Base-by-base conservation (phyloP, 2,797 vertebrate genomes). In the Enteromius argenteus region DNA sequence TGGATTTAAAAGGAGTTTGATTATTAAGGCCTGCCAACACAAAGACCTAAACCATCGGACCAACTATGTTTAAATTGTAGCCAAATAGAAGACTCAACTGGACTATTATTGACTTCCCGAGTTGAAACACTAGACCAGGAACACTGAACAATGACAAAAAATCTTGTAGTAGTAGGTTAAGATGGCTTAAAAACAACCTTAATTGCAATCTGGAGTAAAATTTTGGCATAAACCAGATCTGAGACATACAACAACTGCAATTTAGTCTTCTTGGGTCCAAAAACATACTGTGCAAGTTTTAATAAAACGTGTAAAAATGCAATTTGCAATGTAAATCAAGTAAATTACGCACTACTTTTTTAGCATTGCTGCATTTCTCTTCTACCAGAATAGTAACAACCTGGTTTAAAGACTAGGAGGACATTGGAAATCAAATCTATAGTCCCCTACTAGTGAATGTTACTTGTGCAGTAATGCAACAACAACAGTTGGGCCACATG, bases 1-100 rank as follows among this genome's bases (percentile, higher is more conserved):
- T 79, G 88, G 88, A 91, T 92, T 90, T 90, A 80, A 88, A 90
- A 85, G 84, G 30, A 86, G 89, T 86, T 80, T 73, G 73, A 90
- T 86, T 88, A 83, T 77, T 53, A 80, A 89, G 76, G 71, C 49
- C 67, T 46, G 81, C 71, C 60, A 84, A 58, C 62, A 79, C 74
- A 84, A 78, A 85, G 64, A 84, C 62, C n/a, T 44, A 84, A 85
- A 84, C 39, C 60, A 79, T 89, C 62, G 56, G 81, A 77, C 60
- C 46, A 88, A 68, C 80, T 60, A 60, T 10, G 35, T 62, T 74
- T 73, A 81, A 78, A 76, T 35, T 80, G 83, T 60, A 66, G 17
- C 77, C 39, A 64, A 53, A 64, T 27, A 53, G 84, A 76, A 51
- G 75, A 72, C 84, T 19, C 32, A 23, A 23, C 23, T 60, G 14